phyloP scores from a whole-genome alignment of 2,797 vertebrate species.

The Brotula barbata region DNA sequence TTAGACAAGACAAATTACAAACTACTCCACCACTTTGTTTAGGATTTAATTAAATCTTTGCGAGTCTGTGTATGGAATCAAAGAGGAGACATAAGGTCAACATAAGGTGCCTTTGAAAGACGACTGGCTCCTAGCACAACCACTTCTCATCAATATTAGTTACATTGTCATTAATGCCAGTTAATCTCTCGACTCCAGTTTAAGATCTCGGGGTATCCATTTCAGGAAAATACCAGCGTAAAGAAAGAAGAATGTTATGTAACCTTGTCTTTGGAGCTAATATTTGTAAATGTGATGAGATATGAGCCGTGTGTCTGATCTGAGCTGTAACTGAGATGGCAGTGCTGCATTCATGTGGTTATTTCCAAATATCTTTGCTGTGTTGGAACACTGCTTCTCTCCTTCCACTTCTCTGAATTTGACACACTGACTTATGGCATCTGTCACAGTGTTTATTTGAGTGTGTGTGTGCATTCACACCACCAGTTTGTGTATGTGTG shows the following conservation, averaged over 20 bases:
- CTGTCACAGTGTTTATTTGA: slow-evolving; percentile 26
- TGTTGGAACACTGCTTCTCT: slow-evolving; percentile 12
- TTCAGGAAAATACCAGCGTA: background rate
- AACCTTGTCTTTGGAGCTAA: slow-evolving; percentile 28
- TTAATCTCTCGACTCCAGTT: background rate
- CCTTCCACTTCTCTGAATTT: slow-evolving; percentile 37
- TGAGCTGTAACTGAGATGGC: slow-evolving; percentile 51
- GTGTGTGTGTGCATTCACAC: slow-evolving; percentile 4
- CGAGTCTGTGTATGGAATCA: background rate
- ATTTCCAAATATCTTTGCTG: background rate
- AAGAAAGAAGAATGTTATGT: slow-evolving; percentile 31
- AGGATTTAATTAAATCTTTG: slow-evolving; percentile 2
- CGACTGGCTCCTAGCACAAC: background rate
- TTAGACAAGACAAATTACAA: slow-evolving; percentile 5
- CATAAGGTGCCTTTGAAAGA: background rate
- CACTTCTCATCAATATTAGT: background rate
- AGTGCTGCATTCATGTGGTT: slow-evolving; percentile 36
- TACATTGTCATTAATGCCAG: too few species aligned
- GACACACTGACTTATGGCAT: slow-evolving; percentile 44
- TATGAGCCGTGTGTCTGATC: too few species aligned
- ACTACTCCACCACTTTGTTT: background rate
- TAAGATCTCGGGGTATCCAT: background rate
- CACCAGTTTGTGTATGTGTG: background rate
- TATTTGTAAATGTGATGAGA: slow-evolving; percentile 58
- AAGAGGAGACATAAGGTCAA: background rate